Conservation (phyloP, 2,113 vertebrate species). For the Gorsachius goisagi region DNA sequence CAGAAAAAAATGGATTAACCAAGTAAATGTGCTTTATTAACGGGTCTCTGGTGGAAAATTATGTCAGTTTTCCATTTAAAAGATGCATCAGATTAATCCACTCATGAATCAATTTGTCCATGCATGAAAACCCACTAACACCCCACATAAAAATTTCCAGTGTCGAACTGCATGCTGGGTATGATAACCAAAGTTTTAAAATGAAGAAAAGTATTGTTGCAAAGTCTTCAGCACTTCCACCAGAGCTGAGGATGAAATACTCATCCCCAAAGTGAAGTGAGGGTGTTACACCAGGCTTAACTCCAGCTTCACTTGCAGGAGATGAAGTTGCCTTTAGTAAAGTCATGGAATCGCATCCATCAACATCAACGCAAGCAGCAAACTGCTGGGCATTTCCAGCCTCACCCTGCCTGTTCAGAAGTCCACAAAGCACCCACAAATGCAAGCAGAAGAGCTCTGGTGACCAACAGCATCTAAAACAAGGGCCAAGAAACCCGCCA, state of each 20-base stretch:
- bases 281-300: neutral
- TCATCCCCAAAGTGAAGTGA: neutral
- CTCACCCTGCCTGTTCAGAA: neutral
- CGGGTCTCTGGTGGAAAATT: slow-evolving; percentile 12
- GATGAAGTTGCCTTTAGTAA: neutral
- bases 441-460: neutral
- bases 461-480: neutral
- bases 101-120: neutral
- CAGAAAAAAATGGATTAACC: slow-evolving; percentile 10
- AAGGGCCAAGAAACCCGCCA: neutral
- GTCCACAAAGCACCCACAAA: neutral
- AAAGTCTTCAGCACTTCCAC: neutral
- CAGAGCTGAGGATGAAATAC: neutral
- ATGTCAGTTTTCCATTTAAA: slow-evolving; percentile 44
- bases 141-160: neutral
- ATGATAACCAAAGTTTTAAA: neutral
- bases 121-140: neutral
- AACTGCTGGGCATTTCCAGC: neutral
- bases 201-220: neutral
- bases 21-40: slow-evolving; percentile 12
- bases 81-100: slow-evolving; percentile 12
- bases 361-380: neutral
- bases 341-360: neutral
- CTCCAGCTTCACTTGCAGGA: neutral
- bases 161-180: neutral